A percentile compares a stretch with the other conserved stretches of the same genome.
These are phyloP conservation scores for Lontra canadensis DNA, from an alignment of 2,113 vertebrate genomes.

Conservation along the genomic window DNA sequence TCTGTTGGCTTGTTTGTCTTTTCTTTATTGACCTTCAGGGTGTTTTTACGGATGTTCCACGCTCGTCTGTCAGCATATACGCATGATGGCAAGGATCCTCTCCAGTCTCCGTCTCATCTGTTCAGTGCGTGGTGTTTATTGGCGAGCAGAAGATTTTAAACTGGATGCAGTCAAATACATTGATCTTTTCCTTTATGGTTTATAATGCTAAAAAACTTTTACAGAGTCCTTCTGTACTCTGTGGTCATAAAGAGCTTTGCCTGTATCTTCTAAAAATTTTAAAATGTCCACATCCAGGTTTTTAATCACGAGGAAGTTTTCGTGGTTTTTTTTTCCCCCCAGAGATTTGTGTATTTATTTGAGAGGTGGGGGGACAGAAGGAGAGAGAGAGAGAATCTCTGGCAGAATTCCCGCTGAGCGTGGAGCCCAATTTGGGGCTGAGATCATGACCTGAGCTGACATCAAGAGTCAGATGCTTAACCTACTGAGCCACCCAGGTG, in stretches of 20 bases:
- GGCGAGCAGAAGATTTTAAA: background rate
- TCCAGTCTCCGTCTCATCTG: background rate
- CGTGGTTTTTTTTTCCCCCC: background rate
- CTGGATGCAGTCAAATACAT: background rate
- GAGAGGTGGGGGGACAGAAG: no score
- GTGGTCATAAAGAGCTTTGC: background rate
- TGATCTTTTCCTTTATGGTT: slow-evolving; percentile 13
- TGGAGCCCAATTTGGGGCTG: background rate
- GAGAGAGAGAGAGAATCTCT: background rate
- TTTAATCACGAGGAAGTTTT: background rate
- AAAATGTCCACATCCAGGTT: background rate
- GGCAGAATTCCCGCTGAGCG: background rate
- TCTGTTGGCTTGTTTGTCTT: background rate
- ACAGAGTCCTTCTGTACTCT: background rate
- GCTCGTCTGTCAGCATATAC: background rate
- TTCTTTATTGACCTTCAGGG: background rate
- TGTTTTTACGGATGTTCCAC: background rate
- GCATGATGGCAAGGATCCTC: background rate
- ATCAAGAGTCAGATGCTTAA: background rate
- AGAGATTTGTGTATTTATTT: background rate
- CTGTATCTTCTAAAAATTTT: background rate
- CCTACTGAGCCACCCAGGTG: background rate
- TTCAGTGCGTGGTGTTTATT: background rate
- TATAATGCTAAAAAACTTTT: background rate
- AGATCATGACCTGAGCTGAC: background rate